Base-by-base conservation (phyloP, 2,797 vertebrate genomes). In the Phrynocephalus vlangalii region DNA sequence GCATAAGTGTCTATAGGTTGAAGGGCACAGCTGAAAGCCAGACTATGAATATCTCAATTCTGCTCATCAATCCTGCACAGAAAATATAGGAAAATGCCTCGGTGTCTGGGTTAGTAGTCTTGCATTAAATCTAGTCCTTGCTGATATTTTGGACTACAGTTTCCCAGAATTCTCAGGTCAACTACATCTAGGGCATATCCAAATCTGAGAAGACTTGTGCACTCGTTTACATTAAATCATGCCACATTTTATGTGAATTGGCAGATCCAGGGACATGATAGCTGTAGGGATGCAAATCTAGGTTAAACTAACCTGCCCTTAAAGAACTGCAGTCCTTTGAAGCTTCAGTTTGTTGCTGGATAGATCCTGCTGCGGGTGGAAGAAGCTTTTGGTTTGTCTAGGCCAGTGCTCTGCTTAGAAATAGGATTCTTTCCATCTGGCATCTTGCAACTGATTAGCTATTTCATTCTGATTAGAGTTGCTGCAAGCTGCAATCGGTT, bases 381-480 rank as follows among this genome's bases (percentile, higher is more conserved):
- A 82, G 44, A 56, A 33, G n/a, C 33, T 86, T 85, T 80, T 60
- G 26, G 9, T 80, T 78, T 86, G 33, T 26, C 66, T 81, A 66
- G 79, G 22, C 56, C 84, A 84, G 33, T 91, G 89, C 85, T 75
- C n/a, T 88, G n/a, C 77, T 79, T 60, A 73, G 67, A 48, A 82
- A 75, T 33, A 60, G 56, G 71, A 87, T 82, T 82, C 22, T 70
- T 60, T 50, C 73, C 75, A 84, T 71, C 82, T 79, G 82, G 30
- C 79, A 78, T 72, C 52, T 71, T 63, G 56, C 66, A 66, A n/a
- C 60, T 82, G 86, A 82, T 87, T 76, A 87, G 71, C 79, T 82
- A 82, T 87, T 87, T 87, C 60, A 82, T 87, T 67, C 86, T 50
- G 52, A 50, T 82, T 68, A 87, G 44, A 87, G 71, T 52, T 81